Conservation (phyloP, 2,888 invertebrate genomes). For the Ectobius pallidus region DNA sequence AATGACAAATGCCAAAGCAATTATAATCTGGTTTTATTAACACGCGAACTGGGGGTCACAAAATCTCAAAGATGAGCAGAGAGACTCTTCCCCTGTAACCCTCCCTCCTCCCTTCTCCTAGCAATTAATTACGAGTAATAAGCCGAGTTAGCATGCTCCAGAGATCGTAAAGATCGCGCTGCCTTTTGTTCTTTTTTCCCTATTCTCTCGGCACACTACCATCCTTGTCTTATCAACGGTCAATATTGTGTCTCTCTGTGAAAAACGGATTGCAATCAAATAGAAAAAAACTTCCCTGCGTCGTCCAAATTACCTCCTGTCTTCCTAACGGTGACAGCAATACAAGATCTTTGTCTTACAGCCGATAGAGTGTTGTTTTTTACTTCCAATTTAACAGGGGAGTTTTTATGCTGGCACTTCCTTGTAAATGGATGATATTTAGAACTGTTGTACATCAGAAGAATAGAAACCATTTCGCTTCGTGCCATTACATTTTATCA, state of each 20-base stretch:
- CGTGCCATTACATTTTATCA: neutral
- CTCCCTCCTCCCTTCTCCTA: neutral
- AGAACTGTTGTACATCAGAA: neutral
- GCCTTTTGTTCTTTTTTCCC: neutral
- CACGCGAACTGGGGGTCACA: neutral
- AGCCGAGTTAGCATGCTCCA: neutral
- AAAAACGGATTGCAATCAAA: constrained; percentile 9
- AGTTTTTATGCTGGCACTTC: neutral
- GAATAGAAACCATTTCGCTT: neutral
- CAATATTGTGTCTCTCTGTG: constrained; percentile 1
- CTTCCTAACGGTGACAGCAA: neutral
- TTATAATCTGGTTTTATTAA: too few relatives aligned
- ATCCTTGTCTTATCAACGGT: neutral
- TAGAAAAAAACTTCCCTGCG: neutral
- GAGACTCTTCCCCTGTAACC: neutral
- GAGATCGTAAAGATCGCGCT: neutral
- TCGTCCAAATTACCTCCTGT: neutral
- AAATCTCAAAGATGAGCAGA: neutral
- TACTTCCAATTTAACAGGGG: neutral
- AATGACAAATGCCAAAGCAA: too few relatives aligned
- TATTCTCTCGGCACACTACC: neutral
- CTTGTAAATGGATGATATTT: neutral
- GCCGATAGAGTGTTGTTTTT: neutral
- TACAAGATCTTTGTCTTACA: neutral
- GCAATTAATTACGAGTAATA: constrained; percentile 22